A percentile compares a stretch with the other conserved stretches of the same genome.
Conservation (phyloP, 1,140 invertebrate genomes). For the Campoletis sonorensis region DNA sequence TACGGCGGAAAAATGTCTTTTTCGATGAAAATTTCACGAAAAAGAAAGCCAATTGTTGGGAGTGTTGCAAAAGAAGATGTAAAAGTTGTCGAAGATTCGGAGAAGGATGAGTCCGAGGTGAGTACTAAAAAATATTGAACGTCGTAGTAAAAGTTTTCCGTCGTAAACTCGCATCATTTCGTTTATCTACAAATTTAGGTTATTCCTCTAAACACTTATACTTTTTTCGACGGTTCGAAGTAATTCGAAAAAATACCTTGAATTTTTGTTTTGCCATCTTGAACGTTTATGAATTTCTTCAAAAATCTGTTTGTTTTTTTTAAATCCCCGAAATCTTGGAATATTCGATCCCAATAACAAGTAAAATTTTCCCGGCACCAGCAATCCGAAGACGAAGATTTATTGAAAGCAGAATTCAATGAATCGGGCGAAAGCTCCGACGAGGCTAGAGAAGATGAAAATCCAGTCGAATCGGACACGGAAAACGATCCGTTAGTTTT, state of each 20-base stretch:
- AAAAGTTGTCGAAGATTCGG: background rate
- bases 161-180: too few relatives aligned
- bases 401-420: slow-evolving; percentile 63
- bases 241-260: too few relatives aligned
- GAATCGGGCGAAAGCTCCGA: slow-evolving; percentile 77
- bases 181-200: too few relatives aligned
- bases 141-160: too few relatives aligned
- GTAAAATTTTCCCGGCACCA: slow-evolving; percentile 41
- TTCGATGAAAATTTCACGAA: slow-evolving; percentile 19
- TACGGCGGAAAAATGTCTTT: background rate
- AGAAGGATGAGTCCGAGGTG: background rate
- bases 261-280: background rate
- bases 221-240: too few relatives aligned
- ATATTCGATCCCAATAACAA: too few relatives aligned
- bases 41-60: slow-evolving; percentile 13
- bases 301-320: too few relatives aligned
- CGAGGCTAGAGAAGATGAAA: slow-evolving; percentile 75
- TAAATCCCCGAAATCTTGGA: too few relatives aligned
- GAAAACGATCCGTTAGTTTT: slow-evolving; percentile 72
- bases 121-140: too few relatives aligned
- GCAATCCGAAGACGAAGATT: slow-evolving; percentile 68
- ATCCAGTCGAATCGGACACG: slow-evolving; percentile 74
- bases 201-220: too few relatives aligned
- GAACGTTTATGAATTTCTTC: too few relatives aligned
- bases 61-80: slow-evolving; percentile 2